These are phyloP conservation scores for Falco cherrug DNA, from an alignment of 2,797 vertebrate species.

Conservation along the genomic window DNA sequence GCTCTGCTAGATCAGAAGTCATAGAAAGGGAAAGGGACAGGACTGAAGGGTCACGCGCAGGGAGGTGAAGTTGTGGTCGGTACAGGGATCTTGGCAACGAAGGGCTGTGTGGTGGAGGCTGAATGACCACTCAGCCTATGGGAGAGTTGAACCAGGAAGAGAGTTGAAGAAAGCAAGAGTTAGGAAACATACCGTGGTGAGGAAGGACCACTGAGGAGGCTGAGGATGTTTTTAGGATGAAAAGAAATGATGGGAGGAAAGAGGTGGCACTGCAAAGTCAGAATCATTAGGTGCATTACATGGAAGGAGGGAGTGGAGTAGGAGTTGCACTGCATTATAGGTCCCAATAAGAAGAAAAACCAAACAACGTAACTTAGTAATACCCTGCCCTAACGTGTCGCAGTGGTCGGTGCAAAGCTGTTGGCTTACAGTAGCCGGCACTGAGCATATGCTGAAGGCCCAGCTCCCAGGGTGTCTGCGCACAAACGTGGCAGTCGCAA, in stretches of 20 bases:
- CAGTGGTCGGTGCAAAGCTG: not conserved
- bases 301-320: not conserved
- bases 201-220: not conserved
- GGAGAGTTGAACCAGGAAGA: not conserved
- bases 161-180: not conserved
- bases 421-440: not conserved
- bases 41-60: not conserved
- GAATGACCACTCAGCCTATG: not conserved
- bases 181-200: not conserved
- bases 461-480: not conserved
- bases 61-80: not conserved
- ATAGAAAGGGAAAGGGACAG: not conserved
- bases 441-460: not conserved
- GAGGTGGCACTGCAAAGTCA: not conserved
- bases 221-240: not conserved
- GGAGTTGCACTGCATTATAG: not conserved
- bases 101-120: not conserved
- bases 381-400: not conserved
- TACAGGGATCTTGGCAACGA: not conserved
- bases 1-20: not conserved
- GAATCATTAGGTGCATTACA: not conserved
- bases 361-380: not conserved
- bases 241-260: not conserved
- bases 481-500: fast-evolving
- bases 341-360: not conserved